phyloP scores from a whole-genome alignment of 2,888 invertebrate species.

The Monochamus alternatus region DNA sequence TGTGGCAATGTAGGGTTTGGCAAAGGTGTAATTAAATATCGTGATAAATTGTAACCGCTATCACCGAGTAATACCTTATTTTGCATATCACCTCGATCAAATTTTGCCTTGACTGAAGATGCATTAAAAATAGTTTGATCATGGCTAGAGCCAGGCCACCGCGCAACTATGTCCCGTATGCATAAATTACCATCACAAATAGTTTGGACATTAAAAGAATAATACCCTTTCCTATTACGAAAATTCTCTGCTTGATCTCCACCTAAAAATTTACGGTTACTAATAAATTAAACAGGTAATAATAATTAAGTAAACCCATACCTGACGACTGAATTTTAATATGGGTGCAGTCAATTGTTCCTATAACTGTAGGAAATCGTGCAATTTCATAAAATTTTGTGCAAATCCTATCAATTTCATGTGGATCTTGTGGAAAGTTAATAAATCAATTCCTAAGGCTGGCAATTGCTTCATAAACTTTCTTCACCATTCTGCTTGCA shows the following conservation, averaged over 20 bases:
- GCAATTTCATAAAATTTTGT: slow-evolving; percentile 47
- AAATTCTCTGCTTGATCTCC: slow-evolving; percentile 54
- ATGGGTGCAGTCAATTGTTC: slow-evolving; percentile 56
- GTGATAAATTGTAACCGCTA: slow-evolving; percentile 12
- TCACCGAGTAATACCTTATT: slow-evolving; percentile 20
- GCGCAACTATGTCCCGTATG: slow-evolving; percentile 42
- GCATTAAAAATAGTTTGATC: slow-evolving; percentile 60
- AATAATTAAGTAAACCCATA: background rate
- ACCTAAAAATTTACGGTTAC: slow-evolving; percentile 23
- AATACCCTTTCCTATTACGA: slow-evolving; percentile 56
- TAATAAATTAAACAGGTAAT: slow-evolving; percentile 6
- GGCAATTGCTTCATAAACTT: slow-evolving; percentile 36
- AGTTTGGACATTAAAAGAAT: slow-evolving; percentile 60
- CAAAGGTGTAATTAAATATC: slow-evolving; percentile 23
- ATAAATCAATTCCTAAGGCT: slow-evolving; percentile 30
- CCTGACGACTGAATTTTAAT: slow-evolving; percentile 56
- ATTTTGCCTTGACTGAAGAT: slow-evolving; percentile 14
- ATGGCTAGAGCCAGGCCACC: slow-evolving; percentile 59
- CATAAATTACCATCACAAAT: slow-evolving; percentile 49
- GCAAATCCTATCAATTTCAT: slow-evolving; percentile 37
- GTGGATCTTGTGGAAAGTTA: slow-evolving; percentile 36
- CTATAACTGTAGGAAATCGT: slow-evolving; percentile 46
- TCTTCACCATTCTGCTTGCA: slow-evolving; percentile 25
- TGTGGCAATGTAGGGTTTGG: slow-evolving; percentile 18
- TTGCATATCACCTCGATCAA: slow-evolving; percentile 18